Evolutionary conservation across 2,797 vertebrate species (phyloP), one percentile per base, ranked within the genome.

Genomic region (Gymnocypris eckloni): DNA sequence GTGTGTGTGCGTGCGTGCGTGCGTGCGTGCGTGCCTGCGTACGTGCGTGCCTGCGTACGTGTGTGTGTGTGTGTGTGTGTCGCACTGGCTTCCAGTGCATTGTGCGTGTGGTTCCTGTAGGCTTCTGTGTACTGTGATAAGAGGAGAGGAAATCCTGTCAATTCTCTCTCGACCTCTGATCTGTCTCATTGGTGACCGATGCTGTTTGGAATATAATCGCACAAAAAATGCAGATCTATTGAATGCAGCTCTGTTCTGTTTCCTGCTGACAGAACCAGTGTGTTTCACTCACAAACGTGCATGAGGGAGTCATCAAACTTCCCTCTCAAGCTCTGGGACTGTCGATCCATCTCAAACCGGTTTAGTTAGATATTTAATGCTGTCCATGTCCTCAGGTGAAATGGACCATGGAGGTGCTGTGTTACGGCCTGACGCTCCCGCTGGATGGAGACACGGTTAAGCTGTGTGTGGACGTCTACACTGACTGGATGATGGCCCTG

Each of bases 341-440:
- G 67, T 13, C 20, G 43, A 33, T 80, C 50, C 81, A 20, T 82
- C 39, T n/a, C 15, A 73, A 16, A 61, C 18, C 5, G 8, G 48
- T 71, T 56, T 20, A 50, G 45, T 22, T 20, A 10, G 20, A 50
- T 25, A 15, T 67, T 59, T 79, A 66, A 11, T 9, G 16, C n/a
- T 41, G 11, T 33, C 18, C 2, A 22, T 87, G 67, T 83, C 10
- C 5, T 16, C 90, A 99, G 97, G 97, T 99, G 90, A 98, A 97
- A 94, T 99, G 97, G 97, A 97, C 97, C 3, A 98, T 98, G 97
- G 97, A 99, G 93, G 97, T 98, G 86, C 94, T 99, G 91, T 97
- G 96, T 91, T 98, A 97, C 1, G 97, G 97, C 67, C 89, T 99
- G 89, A 97, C 97, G 1, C 96, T 99, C 82, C 96, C 97, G 84